Percentiles rank a stretch among this genome's conserved stretches.
Conservation (phyloP, 1,140 invertebrate species). For the Danaus plexippus region DNA sequence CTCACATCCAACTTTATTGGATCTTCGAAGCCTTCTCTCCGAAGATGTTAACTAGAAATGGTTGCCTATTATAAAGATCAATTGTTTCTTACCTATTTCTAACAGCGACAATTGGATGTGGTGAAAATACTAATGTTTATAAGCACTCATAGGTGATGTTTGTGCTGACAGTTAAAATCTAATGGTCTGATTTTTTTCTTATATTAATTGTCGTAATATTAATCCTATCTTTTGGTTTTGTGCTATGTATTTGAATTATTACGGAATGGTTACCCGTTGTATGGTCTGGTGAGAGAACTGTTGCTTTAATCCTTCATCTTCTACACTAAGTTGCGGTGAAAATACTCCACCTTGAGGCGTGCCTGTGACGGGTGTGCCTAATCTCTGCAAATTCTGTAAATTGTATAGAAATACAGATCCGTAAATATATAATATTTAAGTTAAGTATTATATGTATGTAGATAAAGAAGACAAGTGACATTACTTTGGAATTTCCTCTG, state of each 20-base stretch:
- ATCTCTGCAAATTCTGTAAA: constrained; percentile 36
- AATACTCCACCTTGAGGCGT: constrained; percentile 59
- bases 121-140: constrained; percentile 7
- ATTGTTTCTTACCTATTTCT: constrained; percentile 33
- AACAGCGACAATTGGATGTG: constrained; percentile 17
- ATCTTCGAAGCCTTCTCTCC: constrained; percentile 64
- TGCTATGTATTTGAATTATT: constrained; percentile 9
- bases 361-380: constrained; percentile 57
- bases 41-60: constrained; percentile 64
- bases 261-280: constrained; percentile 56
- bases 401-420: constrained; percentile 1
- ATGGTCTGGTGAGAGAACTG: constrained; percentile 63
- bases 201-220: too few relatives aligned
- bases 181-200: too few relatives aligned
- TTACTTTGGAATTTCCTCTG: too few relatives aligned
- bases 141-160: too few relatives aligned
- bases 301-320: constrained; percentile 65
- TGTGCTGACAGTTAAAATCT: too few relatives aligned
- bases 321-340: constrained; percentile 53
- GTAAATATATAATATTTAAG: constrained; percentile 8
- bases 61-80: constrained; percentile 50
- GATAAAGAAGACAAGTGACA: too few relatives aligned
- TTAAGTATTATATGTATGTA: too few relatives aligned
- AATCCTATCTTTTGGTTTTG: neutral
- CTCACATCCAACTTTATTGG: constrained; percentile 68